Percentiles rank a stretch among this genome's conserved stretches.
These are phyloP conservation scores for Lagorchestes hirsutus DNA, from an alignment of 2,797 vertebrate species.

Conservation along the genomic window DNA sequence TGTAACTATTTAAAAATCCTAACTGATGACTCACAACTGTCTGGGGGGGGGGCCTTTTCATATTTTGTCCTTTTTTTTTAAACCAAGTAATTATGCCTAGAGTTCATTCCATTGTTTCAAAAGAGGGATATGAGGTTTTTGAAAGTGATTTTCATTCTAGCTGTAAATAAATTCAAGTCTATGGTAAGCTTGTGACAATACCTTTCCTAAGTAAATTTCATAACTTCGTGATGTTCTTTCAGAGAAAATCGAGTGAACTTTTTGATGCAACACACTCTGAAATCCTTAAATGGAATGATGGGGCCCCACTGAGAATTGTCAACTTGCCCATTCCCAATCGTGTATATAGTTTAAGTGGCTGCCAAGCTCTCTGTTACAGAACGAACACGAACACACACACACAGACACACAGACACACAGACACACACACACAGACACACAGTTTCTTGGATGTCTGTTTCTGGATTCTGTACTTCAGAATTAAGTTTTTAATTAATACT, in stretches of 20 bases:
- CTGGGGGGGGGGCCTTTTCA: constrained; percentile 80
- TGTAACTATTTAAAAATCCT: constrained; percentile 84
- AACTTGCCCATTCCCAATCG: constrained; percentile 20
- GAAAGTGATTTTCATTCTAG: constrained; percentile 15
- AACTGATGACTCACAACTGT: constrained; percentile 84
- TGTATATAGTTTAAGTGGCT: constrained; percentile 37
- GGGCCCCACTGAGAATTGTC: background rate
- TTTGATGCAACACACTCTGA: constrained; percentile 44
- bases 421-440: no score
- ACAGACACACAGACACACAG: no score
- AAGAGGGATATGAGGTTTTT: constrained; percentile 43
- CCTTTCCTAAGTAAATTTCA: background rate
- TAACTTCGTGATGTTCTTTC: constrained; percentile 30
- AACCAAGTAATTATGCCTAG: constrained; percentile 31
- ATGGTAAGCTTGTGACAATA: constrained; percentile 46
- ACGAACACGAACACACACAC: no score
- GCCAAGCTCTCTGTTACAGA: background rate
- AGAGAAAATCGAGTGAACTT: constrained; percentile 38
- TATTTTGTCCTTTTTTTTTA: constrained; percentile 72
- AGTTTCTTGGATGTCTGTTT: background rate
- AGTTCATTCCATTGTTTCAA: constrained; percentile 54
- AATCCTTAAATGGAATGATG: constrained; percentile 52
- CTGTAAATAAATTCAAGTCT: constrained; percentile 24
- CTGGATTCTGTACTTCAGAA: background rate
- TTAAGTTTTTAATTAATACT: background rate